Evolutionary conservation across 2,888 invertebrate species (phyloP), one percentile per base, ranked within the genome.

Genomic region (Himalopsyche japonica): DNA sequence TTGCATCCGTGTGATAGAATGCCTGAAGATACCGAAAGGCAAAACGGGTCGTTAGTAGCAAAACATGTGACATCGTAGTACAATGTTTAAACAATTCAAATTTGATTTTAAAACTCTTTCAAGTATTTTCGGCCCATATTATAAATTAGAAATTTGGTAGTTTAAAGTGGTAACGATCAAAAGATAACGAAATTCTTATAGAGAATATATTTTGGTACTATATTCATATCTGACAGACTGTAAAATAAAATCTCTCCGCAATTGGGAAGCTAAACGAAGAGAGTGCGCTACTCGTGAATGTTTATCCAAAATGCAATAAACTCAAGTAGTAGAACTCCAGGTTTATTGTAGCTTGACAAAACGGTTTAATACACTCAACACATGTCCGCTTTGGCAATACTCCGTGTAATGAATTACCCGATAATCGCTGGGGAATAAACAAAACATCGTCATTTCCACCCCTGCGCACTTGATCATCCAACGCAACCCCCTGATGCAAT

Each of bases 341-440:
- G 34, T 37, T 37, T 18, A 48, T 48, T 79, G 49, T 79, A 24
- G 76, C 32, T 18, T 30, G 76, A 34, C 76, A 34, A 84, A 84
- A 79, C 70, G 80, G 82, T 85, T 85, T 86, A 87, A 87, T 87
- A 86, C 87, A 86, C 86, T 87, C 82, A 83, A 86, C 87, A 88
- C 87, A 78, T 87, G 87, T 87, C 87, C 87, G 64, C 79, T 27
- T 47, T 47, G 32, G n/a, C 30, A 18, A 81, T 47, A 15, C 82
- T 70, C 47, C 79, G 70, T 70, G 79, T 82, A 82, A 82, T 82
- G 79, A 88, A 88, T 87, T 86, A 82, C 85, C 20, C 87, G 87
- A 82, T 85, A 85, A 86, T 86, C 87, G 85, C 83, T n/a, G 18
- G 86, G 87, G 87, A 86, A 85, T 85, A 85, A 81, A 83, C 80